A percentile compares a stretch with the other conserved stretches of the same genome.
Conservation (phyloP, 2,888 invertebrate genomes). For the Ceriagrion tenellum region DNA sequence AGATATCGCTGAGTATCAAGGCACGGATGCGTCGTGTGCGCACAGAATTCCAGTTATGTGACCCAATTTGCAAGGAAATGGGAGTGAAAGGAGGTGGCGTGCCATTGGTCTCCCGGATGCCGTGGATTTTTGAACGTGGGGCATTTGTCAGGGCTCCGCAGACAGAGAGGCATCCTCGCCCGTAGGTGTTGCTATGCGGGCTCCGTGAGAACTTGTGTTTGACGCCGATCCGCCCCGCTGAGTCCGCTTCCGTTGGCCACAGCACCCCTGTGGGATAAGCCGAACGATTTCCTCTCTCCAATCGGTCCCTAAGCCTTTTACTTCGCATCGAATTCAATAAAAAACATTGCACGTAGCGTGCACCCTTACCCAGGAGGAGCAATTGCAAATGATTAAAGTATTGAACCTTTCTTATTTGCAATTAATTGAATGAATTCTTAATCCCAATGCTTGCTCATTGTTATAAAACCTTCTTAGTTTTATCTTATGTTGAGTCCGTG, state of each 20-base stretch:
- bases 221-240: not conserved
- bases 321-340: not conserved
- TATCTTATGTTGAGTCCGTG: too few relatives aligned
- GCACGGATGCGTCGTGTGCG: not conserved
- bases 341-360: not conserved
- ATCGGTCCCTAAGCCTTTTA: not conserved
- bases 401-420: too few relatives aligned
- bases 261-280: not conserved
- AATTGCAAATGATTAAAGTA: too few relatives aligned
- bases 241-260: not conserved
- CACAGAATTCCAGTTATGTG: conserved; percentile 6
- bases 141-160: not conserved
- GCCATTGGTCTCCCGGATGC: not conserved
- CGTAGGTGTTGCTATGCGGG: conserved; percentile 11
- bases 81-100: not conserved
- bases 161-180: conserved; percentile 19
- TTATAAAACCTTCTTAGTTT: too few relatives aligned
- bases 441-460: too few relatives aligned
- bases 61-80: conserved; percentile 31
- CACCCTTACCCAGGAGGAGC: too few relatives aligned
- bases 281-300: not conserved
- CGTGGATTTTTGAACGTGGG: conserved; percentile 37
- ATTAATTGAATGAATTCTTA: too few relatives aligned
- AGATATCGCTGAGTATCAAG: not conserved
- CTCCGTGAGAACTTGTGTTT: not conserved